Conservation (phyloP, 1,140 invertebrate genomes). For the Luehdorfia chinensis region DNA sequence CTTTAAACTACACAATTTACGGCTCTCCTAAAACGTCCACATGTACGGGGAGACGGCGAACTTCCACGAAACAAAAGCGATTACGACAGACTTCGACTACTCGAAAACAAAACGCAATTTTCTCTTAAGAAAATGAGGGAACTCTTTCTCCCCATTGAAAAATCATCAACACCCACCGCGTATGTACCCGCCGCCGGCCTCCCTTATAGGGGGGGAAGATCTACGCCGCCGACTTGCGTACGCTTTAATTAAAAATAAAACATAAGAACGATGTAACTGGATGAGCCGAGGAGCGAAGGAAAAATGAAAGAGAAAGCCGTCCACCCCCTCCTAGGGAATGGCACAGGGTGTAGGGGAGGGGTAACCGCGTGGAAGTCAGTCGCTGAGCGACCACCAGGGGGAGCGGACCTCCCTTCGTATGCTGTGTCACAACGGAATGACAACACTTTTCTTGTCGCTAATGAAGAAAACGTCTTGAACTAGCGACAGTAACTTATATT, state of each 20-base stretch:
- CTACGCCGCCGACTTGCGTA: slow-evolving; percentile 74
- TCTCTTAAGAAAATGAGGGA: slow-evolving; percentile 77
- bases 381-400: slow-evolving; percentile 58
- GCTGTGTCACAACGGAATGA: slow-evolving; percentile 69
- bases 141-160: slow-evolving; percentile 77
- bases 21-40: slow-evolving; percentile 46
- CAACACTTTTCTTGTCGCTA: slow-evolving; percentile 75
- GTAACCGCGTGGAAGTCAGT: slow-evolving; percentile 65
- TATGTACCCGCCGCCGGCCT: slow-evolving; percentile 56
- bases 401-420: slow-evolving; percentile 52
- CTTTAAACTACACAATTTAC: slow-evolving; percentile 68
- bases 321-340: slow-evolving; percentile 49
- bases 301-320: slow-evolving; percentile 77
- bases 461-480: slow-evolving; percentile 72
- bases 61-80: slow-evolving; percentile 73
- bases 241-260: slow-evolving; percentile 78
- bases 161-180: slow-evolving; percentile 76
- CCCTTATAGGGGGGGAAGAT: slow-evolving; percentile 51
- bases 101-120: slow-evolving; percentile 77
- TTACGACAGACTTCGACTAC: slow-evolving; percentile 76
- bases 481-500: too few relatives aligned
- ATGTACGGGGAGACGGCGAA: slow-evolving; percentile 53
- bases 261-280: slow-evolving; percentile 77
- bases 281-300: slow-evolving; percentile 75
- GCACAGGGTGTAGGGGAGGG: slow-evolving; percentile 27